These are phyloP conservation scores for Papilio aristodemus DNA, from an alignment of 1,140 invertebrate species.

Conservation along the genomic window DNA sequence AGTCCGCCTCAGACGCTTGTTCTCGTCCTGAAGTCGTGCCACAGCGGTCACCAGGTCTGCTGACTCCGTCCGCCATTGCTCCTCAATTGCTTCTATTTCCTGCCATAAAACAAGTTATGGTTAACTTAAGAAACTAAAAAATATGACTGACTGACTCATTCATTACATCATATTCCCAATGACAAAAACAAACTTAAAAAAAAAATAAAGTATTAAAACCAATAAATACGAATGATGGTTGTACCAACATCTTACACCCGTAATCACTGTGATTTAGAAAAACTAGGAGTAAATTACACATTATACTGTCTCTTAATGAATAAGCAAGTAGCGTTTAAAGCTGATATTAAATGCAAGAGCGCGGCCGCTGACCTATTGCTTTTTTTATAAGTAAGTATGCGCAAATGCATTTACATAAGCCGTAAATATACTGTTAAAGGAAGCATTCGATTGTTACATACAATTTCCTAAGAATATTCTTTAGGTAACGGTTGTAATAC, in stretches of 20 bases:
- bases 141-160: too few species aligned
- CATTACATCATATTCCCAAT: too few species aligned
- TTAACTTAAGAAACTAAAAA: too few species aligned
- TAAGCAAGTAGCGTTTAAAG: not conserved
- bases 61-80: constrained; percentile 95
- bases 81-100: constrained; percentile 97
- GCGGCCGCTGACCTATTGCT: not conserved
- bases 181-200: too few species aligned
- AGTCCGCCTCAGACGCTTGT: constrained; percentile 87
- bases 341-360: not conserved
- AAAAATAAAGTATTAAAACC: too few species aligned
- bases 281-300: too few species aligned
- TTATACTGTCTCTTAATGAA: too few species aligned
- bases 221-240: too few species aligned
- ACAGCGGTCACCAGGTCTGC: constrained; percentile 91
- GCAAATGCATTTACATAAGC: not conserved
- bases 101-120: too few species aligned
- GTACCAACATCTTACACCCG: too few species aligned
- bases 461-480: not conserved
- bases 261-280: too few species aligned
- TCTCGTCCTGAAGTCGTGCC: constrained; percentile 93
- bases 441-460: not conserved
- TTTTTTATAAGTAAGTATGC: not conserved
- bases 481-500: not conserved
- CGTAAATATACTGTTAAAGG: not conserved